Percentiles rank a stretch among this genome's conserved stretches.
These are phyloP conservation scores for Matsumyia berberina DNA, from an alignment of 2,888 invertebrate species.

Conservation along the genomic window DNA sequence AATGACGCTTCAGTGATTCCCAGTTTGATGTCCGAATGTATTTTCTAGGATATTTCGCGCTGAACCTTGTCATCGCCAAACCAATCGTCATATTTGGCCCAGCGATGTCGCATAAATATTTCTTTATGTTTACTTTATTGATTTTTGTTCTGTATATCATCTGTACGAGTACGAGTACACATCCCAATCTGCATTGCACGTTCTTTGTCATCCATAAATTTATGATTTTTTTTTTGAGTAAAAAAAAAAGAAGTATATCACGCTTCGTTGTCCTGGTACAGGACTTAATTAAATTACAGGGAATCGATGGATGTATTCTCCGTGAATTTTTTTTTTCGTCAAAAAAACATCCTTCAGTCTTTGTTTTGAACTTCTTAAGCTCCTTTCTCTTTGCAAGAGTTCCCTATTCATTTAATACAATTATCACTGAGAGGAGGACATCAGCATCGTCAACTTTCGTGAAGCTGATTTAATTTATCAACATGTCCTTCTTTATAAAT, in stretches of 20 bases:
- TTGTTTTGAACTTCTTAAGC: conserved; percentile 37
- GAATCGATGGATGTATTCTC: conserved; percentile 16
- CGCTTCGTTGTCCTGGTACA: conserved; percentile 22
- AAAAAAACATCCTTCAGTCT: conserved; percentile 22
- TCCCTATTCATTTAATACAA: conserved; percentile 38
- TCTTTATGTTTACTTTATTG: neutral
- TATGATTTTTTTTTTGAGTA: conserved; percentile 1
- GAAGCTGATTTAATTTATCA: conserved; percentile 54
- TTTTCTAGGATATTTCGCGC: conserved; percentile 12
- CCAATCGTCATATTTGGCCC: conserved; percentile 12
- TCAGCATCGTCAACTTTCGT: conserved; percentile 35
- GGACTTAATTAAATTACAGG: conserved; percentile 49
- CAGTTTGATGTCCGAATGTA: conserved; percentile 35
- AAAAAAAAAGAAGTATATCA: neutral
- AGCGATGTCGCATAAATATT: conserved; percentile 35
- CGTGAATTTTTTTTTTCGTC: conserved; percentile 9
- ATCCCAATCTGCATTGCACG: neutral
- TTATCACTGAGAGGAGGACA: conserved; percentile 43
- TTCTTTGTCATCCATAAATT: conserved; percentile 4
- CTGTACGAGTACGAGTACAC: no score
- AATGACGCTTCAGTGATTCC: conserved; percentile 35
- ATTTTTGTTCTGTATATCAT: conserved; percentile 1
- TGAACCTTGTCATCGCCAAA: conserved; percentile 31
- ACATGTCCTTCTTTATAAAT: conserved; percentile 53
- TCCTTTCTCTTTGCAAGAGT: conserved; percentile 19